These are phyloP conservation scores for Oxygymnocypris stewartii DNA, from an alignment of 2,113 vertebrate species.

Conservation along the genomic window DNA sequence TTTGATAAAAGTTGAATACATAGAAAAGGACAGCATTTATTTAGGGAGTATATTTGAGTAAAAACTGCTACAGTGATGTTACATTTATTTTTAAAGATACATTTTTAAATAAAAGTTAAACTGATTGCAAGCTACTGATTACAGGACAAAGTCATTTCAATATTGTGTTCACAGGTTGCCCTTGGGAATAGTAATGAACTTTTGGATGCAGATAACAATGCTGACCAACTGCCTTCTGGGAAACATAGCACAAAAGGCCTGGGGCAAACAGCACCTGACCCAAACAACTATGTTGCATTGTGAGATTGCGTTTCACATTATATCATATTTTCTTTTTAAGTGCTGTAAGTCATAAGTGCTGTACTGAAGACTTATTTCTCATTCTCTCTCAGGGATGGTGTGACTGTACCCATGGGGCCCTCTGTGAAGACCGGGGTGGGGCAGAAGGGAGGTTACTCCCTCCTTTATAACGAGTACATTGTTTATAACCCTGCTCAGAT, in stretches of 20 bases:
- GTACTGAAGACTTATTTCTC: neutral
- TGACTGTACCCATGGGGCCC: constrained; percentile 82
- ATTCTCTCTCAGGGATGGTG: constrained; percentile 72
- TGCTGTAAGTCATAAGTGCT: neutral
- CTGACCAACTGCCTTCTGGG: constrained; percentile 73
- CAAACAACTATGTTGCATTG: constrained; percentile 71
- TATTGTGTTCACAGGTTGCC: constrained; percentile 77
- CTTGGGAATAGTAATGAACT: constrained; percentile 84
- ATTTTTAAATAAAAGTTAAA: neutral
- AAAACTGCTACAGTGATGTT: neutral
- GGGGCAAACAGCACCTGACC: constrained; percentile 82
- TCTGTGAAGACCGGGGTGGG: constrained; percentile 67
- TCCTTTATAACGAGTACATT: constrained; percentile 89
- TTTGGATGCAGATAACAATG: constrained; percentile 79
- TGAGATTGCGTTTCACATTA: constrained; percentile 66
- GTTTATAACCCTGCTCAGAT: constrained; percentile 83
- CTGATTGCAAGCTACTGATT: neutral
- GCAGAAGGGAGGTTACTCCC: constrained; percentile 74
- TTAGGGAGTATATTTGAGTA: neutral
- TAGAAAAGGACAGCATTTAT: neutral
- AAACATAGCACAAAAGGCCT: constrained; percentile 89
- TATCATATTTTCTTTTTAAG: neutral
- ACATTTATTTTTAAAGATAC: constrained; percentile 1
- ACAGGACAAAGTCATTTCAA: neutral
- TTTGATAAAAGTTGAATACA: neutral